Evolutionary conservation across 2,888 invertebrate species (phyloP), one percentile per base, ranked within the genome.

Genomic region (Eupithecia exiguata): DNA sequence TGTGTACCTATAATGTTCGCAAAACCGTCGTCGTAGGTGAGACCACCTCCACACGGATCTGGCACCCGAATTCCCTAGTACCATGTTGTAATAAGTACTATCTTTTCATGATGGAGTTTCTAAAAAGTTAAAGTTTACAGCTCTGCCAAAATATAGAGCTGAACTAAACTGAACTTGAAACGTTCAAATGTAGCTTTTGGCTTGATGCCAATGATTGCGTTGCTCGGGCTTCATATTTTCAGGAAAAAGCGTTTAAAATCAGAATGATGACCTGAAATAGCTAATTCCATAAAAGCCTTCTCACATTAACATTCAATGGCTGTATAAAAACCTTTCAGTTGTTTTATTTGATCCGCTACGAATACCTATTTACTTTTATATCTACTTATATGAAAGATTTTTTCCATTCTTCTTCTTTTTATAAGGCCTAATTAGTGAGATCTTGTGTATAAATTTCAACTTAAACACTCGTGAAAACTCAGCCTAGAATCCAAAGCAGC

Each of bases 151-250:
- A 21, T 53, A 53, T 10, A 53, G n/a, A 30, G 35, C 30, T 2
- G 7, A 35, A 25, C 2, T 16, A 35, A n/a, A n/a, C n/a, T 30
- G 35, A 62, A 62, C 18, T 18, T 35, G 16, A 30, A 62, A 30
- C 35, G 16, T 62, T 35, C 61, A 62, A 30, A 62, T 16, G 30
- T 62, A 62, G 30, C 16, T 62, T 21, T 62, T 62, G 61, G 61
- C 61, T 35, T 30, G 61, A 35, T 30, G 61, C 35, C 61, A 62
- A 62, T 30, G 61, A 61, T 61, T 61, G 25, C 18, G 18, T 35
- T 25, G 61, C 16, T 18, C 30, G 5, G 35, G 30, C 4, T 62
- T 35, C 35, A 35, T 30, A 62, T 35, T 35, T 35, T 62, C 30
- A 30, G 25, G 16, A 62, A 62, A 30, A 12, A 61, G 61, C 14